Base-by-base conservation (phyloP, 2,113 vertebrate species). In the Electrona antarctica region DNA sequence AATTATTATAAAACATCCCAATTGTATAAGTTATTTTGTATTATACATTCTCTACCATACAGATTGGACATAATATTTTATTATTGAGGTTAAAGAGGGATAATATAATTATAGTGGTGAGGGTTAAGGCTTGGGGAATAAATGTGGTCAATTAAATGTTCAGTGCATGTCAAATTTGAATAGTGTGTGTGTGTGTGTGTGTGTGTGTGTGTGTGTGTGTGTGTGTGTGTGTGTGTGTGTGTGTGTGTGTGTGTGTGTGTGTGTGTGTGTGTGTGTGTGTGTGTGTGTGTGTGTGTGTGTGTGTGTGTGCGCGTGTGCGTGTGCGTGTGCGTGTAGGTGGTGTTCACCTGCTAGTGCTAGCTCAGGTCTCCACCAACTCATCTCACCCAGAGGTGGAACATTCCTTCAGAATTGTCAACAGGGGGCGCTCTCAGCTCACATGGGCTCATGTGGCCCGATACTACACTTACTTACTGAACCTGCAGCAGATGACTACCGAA, bases 381-480 rank as follows among this genome's bases (percentile, higher is more conserved):
- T 29, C 56, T 29, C 56, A 29, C 41, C 33, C 68, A 60, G 77
- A 76, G 15, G 80, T 9, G n/a, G 46, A 21, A 0, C 15, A 14
- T 14, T 15, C 15, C 59, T 57, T 49, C 21, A 83, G 69, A 14
- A 29, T 7, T 7, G 7, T 5, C 41, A 51, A n/a, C 21, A 55
- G 60, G 13, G 68, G n/a, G 61, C 33, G 14, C 81, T 62, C 82
- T 76, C 70, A 60, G 67, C 91, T 91, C 79, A 94, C 93, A 7
- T 96, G 95, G 93, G 29, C 90, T 64, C 94, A 94, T 60, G 69
- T 96, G 48, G 74, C 93, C 41, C 92, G 82, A 52, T 97, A 96
- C 82, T 87, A 93, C 63, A 87, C 78, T 64, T 87, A 92, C 67
- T 85, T 97, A 66, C 85, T 89, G 72, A 93, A 92, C 65, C 85